A percentile compares a stretch with the other conserved stretches of the same genome.
Evolutionary conservation across 2,888 invertebrate species (phyloP).

Genomic region (Scaptomyza reducta): DNA sequence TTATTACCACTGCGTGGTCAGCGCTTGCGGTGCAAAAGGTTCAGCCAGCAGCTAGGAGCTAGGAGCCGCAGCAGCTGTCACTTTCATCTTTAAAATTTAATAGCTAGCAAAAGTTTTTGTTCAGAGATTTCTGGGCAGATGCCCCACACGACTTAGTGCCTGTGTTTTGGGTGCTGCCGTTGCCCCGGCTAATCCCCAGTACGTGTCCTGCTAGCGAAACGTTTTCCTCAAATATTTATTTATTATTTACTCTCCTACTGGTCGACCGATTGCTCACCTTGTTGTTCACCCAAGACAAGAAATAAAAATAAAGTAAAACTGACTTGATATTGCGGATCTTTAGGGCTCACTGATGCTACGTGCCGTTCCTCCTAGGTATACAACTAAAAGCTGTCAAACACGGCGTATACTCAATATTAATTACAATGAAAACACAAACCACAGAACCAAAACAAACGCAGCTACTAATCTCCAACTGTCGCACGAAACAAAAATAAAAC

Average conservation of each 20-base stretch:
- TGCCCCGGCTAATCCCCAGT: slow-evolving; percentile 67
- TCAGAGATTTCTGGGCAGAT: slow-evolving; percentile 54
- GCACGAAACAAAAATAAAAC: slow-evolving; percentile 15
- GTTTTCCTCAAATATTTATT: slow-evolving; percentile 74
- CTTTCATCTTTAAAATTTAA: slow-evolving; percentile 76
- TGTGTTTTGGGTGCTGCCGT: slow-evolving; percentile 22
- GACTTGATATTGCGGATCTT: slow-evolving; percentile 63
- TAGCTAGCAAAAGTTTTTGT: slow-evolving; percentile 62
- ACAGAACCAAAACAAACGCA: slow-evolving; percentile 33
- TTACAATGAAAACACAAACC: slow-evolving; percentile 52
- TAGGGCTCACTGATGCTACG: slow-evolving; percentile 61
- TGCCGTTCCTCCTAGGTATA: slow-evolving; percentile 49
- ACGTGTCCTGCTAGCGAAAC: slow-evolving; percentile 74
- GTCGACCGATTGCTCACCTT: slow-evolving; percentile 59
- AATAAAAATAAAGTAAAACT: slow-evolving; percentile 30
- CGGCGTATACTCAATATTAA: slow-evolving; percentile 76
- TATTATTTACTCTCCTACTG: slow-evolving; percentile 73
- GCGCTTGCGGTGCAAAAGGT: slow-evolving; percentile 35
- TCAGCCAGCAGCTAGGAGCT: slow-evolving; percentile 3
- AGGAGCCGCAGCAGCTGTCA: slow-evolving; percentile 59
- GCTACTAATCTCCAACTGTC: slow-evolving; percentile 50
- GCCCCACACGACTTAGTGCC: slow-evolving; percentile 57
- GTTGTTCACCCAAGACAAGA: slow-evolving; percentile 33
- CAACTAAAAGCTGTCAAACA: slow-evolving; percentile 71
- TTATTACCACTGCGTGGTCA: slow-evolving; percentile 46